These are phyloP conservation scores for Dendrolimus kikuchii DNA, from an alignment of 1,140 invertebrate species.

Conservation along the genomic window DNA sequence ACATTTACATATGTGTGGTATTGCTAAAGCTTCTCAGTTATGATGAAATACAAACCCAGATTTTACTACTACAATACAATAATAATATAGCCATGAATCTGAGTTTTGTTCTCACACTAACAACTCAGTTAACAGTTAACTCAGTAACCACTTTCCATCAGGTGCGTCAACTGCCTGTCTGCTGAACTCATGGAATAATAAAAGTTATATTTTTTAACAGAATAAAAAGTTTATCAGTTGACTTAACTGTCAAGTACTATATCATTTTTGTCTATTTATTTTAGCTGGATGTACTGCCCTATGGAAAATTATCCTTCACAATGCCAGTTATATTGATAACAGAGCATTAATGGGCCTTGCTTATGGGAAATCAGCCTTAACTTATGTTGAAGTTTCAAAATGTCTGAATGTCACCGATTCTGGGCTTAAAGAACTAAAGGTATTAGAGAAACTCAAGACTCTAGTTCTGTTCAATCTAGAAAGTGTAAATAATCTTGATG, in stretches of 20 bases:
- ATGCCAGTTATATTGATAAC: constrained; percentile 57
- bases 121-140: too few species aligned
- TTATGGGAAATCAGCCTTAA: constrained; percentile 39
- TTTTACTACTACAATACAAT: too few species aligned
- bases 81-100: too few species aligned
- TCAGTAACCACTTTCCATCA: too few species aligned
- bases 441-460: constrained; percentile 40
- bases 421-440: constrained; percentile 45
- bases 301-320: constrained; percentile 51
- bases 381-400: constrained; percentile 53
- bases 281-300: constrained; percentile 51
- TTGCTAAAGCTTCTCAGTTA: too few species aligned
- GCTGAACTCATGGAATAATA: too few species aligned
- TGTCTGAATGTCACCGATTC: constrained; percentile 53
- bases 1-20: too few species aligned
- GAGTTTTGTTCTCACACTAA: too few species aligned
- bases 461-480: constrained; percentile 43
- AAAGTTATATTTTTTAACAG: too few species aligned
- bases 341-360: constrained; percentile 51
- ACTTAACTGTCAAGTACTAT: neutral
- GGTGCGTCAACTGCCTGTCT: too few species aligned
- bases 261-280: constrained; percentile 9
- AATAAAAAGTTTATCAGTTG: neutral
- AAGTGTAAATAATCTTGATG: constrained; percentile 45
- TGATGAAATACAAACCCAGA: too few species aligned